These are phyloP conservation scores for Acanthurus tractus DNA, from an alignment of 2,797 vertebrate species.

Conservation along the genomic window DNA sequence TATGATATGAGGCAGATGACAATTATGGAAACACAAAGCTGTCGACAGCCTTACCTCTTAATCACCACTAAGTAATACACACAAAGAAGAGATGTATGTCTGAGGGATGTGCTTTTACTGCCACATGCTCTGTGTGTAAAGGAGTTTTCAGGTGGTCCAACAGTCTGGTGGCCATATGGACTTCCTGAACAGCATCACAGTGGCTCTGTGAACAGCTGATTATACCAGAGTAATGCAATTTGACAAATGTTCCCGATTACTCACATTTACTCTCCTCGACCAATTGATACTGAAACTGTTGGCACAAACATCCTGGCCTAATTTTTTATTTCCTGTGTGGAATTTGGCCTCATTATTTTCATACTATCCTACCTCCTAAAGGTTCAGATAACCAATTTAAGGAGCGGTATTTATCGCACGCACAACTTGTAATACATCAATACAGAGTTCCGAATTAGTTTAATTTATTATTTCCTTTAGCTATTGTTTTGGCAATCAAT, in stretches of 20 bases:
- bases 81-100: not conserved
- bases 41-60: conserved; percentile 1
- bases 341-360: not conserved
- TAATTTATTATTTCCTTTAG: not conserved
- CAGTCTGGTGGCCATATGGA: conserved; percentile 39
- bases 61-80: not conserved
- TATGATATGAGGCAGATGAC: not conserved
- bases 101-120: not conserved
- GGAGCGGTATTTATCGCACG: not conserved
- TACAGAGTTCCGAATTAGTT: not conserved
- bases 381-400: not conserved
- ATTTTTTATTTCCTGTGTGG: not conserved
- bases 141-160: conserved; percentile 21
- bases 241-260: not conserved
- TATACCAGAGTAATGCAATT: not conserved
- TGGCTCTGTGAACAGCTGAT: conserved; percentile 7
- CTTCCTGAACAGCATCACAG: conserved; percentile 8
- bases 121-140: not conserved
- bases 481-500: not conserved
- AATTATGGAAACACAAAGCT: conserved; percentile 1
- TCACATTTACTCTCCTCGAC: not conserved
- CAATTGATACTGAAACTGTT: not conserved
- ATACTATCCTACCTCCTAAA: not conserved
- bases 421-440: not conserved
- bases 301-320: not conserved